Base-by-base conservation (phyloP, 1,140 invertebrate species). In the Oscheius sp. region DNA sequence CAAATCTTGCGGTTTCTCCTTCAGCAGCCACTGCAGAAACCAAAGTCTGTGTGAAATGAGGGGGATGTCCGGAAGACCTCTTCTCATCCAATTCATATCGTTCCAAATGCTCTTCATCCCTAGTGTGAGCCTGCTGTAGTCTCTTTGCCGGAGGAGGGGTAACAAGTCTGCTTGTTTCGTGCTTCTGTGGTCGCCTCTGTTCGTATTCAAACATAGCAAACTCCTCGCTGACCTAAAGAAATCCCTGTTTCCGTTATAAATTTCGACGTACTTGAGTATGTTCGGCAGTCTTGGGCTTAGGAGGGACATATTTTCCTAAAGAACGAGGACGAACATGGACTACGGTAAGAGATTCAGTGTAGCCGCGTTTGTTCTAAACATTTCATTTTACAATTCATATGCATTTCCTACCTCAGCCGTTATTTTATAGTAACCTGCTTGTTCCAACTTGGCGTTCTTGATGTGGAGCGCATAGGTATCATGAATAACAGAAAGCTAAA, bases 351-450 rank as follows among this genome's bases (percentile, higher is more conserved):
- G 86, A 87, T 42, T 87, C 87, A 28, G 87, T 85, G 68, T 84
- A 84, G 20, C 87, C 87, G 62, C 81, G 82, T 18, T 82, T 83
- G 74, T 88, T 88, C 74, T 87, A 87, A 20, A 87, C 86, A 20
- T n/a, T 45, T 45, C 26, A 32, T 34, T 63, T 38, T 7, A 42
- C 35, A 42, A 34, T 7, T 18, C 26, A n/a, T 0, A 63, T 63
- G 31, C 15, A 32, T 7, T 29, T 38, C 61, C 23, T 32, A 68
- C 66, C 45, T 71, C 87, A 26, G 87, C 87, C 18, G 46, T 66
- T 61, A 82, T 76, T 46, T 75, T 64, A 59, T 84, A 83, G 34
- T 77, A 83, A 10, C 83, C 83, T n/a, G 81, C 81, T 35, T 84
- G 77, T 70, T 83, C 78, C 13, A 83, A 69, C 36, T 67, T 76